Evolutionary conservation across 2,113 vertebrate genomes (phyloP).

Genomic region (Larimichthys polyactis): DNA sequence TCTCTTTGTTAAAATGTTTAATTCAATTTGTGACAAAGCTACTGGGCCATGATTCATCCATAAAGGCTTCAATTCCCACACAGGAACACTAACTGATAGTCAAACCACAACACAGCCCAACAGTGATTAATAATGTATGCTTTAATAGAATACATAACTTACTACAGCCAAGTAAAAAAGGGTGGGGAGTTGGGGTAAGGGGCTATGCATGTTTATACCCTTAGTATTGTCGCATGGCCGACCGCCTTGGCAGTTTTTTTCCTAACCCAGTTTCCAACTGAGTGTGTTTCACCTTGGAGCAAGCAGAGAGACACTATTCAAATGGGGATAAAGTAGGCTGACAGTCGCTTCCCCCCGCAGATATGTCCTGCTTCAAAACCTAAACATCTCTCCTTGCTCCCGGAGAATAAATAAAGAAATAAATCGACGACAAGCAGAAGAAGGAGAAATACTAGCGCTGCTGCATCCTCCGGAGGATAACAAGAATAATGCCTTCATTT

Average conservation of each 20-base stretch:
- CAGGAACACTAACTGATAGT: slow-evolving; percentile 3
- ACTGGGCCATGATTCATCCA: neutral
- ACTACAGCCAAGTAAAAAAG: slow-evolving; percentile 22
- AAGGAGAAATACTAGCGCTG: slow-evolving; percentile 78
- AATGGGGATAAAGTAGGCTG: slow-evolving; percentile 81
- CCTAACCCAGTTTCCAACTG: slow-evolving; percentile 76
- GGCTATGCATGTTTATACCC: slow-evolving; percentile 9
- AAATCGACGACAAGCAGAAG: slow-evolving; percentile 71
- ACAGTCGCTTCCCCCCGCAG: slow-evolving; percentile 69
- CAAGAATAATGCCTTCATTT: slow-evolving; percentile 87
- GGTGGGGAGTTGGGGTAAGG: neutral
- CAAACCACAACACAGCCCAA: slow-evolving; percentile 21
- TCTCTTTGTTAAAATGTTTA: neutral
- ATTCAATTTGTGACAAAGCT: slow-evolving; percentile 2
- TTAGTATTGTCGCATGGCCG: slow-evolving; percentile 20
- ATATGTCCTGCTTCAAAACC: slow-evolving; percentile 78
- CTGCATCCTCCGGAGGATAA: slow-evolving; percentile 80
- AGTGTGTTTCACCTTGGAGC: slow-evolving; percentile 78
- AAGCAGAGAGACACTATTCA: slow-evolving; percentile 73
- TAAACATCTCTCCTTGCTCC: slow-evolving; percentile 72
- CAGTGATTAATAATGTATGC: slow-evolving; percentile 59
- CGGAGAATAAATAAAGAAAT: slow-evolving; percentile 83
- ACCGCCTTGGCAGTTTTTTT: slow-evolving; percentile 34
- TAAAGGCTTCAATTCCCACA: slow-evolving; percentile 31
- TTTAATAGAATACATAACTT: slow-evolving; percentile 48